These are phyloP conservation scores for Caligus rogercresseyi DNA, from an alignment of 1,140 invertebrate genomes.

Conservation along the genomic window DNA sequence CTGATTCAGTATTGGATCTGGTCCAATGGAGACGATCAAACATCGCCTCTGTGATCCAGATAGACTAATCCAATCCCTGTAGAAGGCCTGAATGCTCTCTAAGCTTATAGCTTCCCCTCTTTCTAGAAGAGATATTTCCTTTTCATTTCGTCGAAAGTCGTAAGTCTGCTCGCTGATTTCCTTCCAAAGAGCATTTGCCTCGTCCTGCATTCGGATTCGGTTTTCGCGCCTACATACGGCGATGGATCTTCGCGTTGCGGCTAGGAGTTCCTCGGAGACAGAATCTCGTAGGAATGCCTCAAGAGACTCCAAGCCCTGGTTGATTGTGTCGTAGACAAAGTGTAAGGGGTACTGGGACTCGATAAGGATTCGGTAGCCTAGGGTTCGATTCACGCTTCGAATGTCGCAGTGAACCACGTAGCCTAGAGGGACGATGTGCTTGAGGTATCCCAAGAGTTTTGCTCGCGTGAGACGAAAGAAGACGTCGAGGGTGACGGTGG, in stretches of 20 bases:
- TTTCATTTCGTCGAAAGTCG: background rate
- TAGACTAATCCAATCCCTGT: background rate
- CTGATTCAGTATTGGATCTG: constrained; percentile 14
- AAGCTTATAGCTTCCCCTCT: background rate
- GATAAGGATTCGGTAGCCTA: constrained; percentile 68
- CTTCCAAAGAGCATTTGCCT: constrained; percentile 1
- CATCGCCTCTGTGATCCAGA: background rate
- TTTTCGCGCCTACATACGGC: background rate
- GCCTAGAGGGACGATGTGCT: constrained; percentile 37
- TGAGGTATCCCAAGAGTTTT: background rate
- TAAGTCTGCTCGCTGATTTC: constrained; percentile 9
- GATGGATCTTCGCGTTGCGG: background rate
- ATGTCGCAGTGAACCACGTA: constrained; percentile 83
- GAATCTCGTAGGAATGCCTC: background rate
- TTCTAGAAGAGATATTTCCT: background rate
- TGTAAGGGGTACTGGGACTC: constrained; percentile 35
- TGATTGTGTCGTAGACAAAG: constrained; percentile 5
- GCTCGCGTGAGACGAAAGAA: constrained; percentile 8
- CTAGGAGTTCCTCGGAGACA: background rate
- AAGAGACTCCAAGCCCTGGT: background rate
- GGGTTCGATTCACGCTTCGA: constrained; percentile 54
- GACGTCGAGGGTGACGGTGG: background rate
- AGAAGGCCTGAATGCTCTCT: background rate
- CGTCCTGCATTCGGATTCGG: background rate
- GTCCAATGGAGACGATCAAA: constrained; percentile 10